Base-by-base conservation (phyloP, 2,888 invertebrate genomes). In the Scaptodrosophila latifasciaeformis region DNA sequence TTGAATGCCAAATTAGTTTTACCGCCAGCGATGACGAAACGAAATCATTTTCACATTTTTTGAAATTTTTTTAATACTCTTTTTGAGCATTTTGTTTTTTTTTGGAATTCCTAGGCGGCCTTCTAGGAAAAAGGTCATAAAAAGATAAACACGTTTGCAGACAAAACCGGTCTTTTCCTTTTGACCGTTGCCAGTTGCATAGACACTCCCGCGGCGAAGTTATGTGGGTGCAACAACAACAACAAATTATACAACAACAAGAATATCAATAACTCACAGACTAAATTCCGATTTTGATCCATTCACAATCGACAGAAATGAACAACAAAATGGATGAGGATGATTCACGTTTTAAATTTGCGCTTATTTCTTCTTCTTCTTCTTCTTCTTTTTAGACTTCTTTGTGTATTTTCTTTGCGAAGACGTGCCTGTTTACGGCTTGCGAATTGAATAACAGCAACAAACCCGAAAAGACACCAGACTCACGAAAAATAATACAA, bases 381-480 rank as follows among this genome's bases (percentile, higher is more conserved):
- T 21, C n/a, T 29, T 31, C 17, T 30, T 31, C 6, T 29, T 1
- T 31, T 30, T 31, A 18, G 9, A 24, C 24, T 24, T 44, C 13
- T 48, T 35, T 27, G 27, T 27, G 5, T 24, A 21, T 17, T 35
- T 47, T 10, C 21, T n/a, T 13, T 39, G 2, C 39, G 15, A 37
- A 48, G 39, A 48, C 47, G 47, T 48, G 47, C 37, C 37, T 27
- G 27, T 9, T 9, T 27, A n/a, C 27, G 5, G 27, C 9, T 27
- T 27, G 9, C 9, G 27, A 6, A 27, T 27, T 27, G 27, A n/a
- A n/a, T n/a, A n/a, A n/a, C n/a, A n/a, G n/a, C 17, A 15, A 77
- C 50, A 60, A 35, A 15, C 19, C 10, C 39, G 17, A 17, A 61
- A 62, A 54, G 57, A 58, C 59, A 54, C 45, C 44, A 63, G 30